Base-by-base conservation (phyloP, 1,140 invertebrate genomes). In the Drosophila suzukii region DNA sequence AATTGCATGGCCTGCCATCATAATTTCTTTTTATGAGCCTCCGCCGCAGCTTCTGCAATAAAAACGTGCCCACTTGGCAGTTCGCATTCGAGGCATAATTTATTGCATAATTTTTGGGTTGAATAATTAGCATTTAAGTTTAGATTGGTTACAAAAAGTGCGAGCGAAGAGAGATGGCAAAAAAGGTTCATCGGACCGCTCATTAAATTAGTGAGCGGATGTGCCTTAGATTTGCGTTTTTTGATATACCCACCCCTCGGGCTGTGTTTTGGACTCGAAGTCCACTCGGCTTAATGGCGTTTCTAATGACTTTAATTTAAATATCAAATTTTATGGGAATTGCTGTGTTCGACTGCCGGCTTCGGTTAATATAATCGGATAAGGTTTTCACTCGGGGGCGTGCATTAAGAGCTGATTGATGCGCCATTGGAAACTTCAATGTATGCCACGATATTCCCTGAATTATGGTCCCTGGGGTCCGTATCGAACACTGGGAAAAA, bases 121-220 rank as follows among this genome's bases (percentile, higher is more conserved):
- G 55, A 78, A 68, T 89, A 80, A 89, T 83, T 83, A 76, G 44
- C 79, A 76, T 88, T 88, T 83, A 79, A 88, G 73, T 79, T 78
- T 38, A 46, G 46, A 58, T 67, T 79, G 80, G 46, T 67, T 65
- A 51, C 65, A 59, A 68, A 41, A 51, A 46, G 6, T 15, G 20
- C 13, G 20, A 51, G 43, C n/a, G 24, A 24, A 17, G 32, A 56
- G 44, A 74, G 57, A 73, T 62, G 61, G 32, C 27, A 32, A 71
- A 81, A 88, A 88, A 70, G 82, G 83, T 66, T 68, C 51, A 77
- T 77, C 49, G 59, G 59, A 12, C 46, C 20, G 46, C 58, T 77
- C 55, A 88, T 86, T 76, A 88, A 86, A 79, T 86, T 79, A 82
- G 83, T 79, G 63, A 79, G 62, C 79, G 66, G 75, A 88, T 82